Evolutionary conservation across 2,888 invertebrate species (phyloP).

Genomic region (Apeira syringaria): DNA sequence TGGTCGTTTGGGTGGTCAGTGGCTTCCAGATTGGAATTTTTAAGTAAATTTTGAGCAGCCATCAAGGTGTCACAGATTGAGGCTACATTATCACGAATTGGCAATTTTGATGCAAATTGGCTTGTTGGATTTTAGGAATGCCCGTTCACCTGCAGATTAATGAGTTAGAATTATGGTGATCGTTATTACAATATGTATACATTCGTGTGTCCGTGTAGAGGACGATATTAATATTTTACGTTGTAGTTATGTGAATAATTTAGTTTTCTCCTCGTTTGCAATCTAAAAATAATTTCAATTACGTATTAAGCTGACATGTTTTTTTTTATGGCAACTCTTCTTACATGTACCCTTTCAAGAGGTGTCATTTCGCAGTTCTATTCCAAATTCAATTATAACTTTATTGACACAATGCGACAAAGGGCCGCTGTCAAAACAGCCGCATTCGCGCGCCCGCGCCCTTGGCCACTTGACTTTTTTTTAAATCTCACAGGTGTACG

Average conservation of each 20-base stretch:
- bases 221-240: too few species aligned
- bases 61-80: too few species aligned
- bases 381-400: slow-evolving; percentile 43
- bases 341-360: slow-evolving; percentile 16
- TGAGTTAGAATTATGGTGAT: slow-evolving; percentile 6
- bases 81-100: background rate
- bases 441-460: slow-evolving; percentile 46
- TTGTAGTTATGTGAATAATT: too few species aligned
- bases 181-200: too few species aligned
- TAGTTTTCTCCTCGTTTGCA: too few species aligned
- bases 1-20: background rate
- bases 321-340: too few species aligned
- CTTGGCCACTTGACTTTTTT: slow-evolving; percentile 47
- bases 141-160: slow-evolving; percentile 7
- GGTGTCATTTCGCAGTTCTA: slow-evolving; percentile 40
- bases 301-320: too few species aligned
- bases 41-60: background rate
- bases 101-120: too few species aligned
- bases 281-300: too few species aligned
- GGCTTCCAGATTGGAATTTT: background rate
- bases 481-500: slow-evolving; percentile 67
- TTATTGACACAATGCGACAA: slow-evolving; percentile 50
- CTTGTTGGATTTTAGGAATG: slow-evolving; percentile 15
- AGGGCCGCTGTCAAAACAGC: slow-evolving; percentile 75
- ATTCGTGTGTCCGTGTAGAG: too few species aligned